Conservation (phyloP, 2,113 vertebrate species). For the Pterocles gutturalis region DNA sequence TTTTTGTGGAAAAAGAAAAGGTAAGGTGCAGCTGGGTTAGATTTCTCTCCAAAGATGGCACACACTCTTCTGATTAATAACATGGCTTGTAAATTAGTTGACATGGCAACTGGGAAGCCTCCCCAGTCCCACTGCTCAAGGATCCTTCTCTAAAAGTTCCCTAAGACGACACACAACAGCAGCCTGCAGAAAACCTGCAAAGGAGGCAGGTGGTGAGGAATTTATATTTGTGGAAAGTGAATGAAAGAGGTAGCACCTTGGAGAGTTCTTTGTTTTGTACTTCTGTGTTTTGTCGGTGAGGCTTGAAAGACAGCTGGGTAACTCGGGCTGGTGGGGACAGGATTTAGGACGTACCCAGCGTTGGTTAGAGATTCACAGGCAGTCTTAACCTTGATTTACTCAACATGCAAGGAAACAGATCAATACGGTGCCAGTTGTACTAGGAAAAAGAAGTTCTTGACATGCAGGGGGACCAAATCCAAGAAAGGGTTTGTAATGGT, state of each 20-base stretch:
- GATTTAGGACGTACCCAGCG: not conserved
- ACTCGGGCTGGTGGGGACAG: not conserved
- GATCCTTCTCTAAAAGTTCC: not conserved
- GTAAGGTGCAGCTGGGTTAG: not conserved
- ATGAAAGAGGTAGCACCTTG: not conserved
- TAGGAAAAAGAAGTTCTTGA: not conserved
- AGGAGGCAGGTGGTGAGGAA: not conserved
- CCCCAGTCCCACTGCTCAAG: not conserved
- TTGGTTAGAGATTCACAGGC: not conserved
- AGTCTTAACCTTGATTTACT: not conserved
- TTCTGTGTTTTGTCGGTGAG: not conserved
- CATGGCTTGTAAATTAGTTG: not conserved
- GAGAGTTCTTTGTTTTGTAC: not conserved
- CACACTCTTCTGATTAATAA: not conserved
- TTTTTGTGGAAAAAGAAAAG: not conserved
- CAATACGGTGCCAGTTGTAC: fast-evolving
- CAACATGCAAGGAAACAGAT: not conserved
- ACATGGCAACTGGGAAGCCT: not conserved
- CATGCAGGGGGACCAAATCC: not conserved
- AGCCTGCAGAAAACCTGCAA: not conserved
- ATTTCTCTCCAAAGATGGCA: not conserved
- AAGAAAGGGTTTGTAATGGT: not conserved
- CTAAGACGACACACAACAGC: not conserved
- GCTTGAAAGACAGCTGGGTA: not conserved
- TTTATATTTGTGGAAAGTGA: not conserved